Percentiles rank a stretch among this genome's conserved stretches.
Conservation (phyloP, 2,113 vertebrate species). For the Gambusia affinis region DNA sequence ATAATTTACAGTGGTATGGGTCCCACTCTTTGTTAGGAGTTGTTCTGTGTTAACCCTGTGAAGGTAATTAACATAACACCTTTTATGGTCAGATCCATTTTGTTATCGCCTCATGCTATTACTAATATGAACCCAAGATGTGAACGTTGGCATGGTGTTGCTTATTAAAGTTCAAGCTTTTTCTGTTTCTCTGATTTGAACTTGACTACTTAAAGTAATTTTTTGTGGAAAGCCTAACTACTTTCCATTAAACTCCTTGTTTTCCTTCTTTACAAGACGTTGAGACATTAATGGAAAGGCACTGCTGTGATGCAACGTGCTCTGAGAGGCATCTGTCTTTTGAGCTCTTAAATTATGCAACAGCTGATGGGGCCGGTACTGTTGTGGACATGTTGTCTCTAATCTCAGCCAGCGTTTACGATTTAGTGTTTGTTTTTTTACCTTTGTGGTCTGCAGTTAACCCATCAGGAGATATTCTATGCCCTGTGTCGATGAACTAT, state of each 20-base stretch:
- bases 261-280: conserved; percentile 8
- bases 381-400: conserved; percentile 51
- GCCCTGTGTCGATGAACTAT: conserved; percentile 19
- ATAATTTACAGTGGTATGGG: too few species aligned
- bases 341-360: conserved; percentile 46
- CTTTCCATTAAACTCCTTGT: conserved; percentile 11
- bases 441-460: conserved; percentile 31
- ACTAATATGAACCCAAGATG: not conserved
- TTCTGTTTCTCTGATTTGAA: not conserved
- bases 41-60: too few species aligned
- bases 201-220: not conserved
- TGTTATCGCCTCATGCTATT: not conserved
- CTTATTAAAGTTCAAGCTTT: not conserved
- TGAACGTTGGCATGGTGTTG: not conserved
- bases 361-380: conserved; percentile 32
- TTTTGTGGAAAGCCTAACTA: not conserved
- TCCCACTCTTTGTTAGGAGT: too few species aligned
- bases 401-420: conserved; percentile 24
- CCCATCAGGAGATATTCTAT: conserved; percentile 35
- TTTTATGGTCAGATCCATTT: not conserved
- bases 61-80: too few species aligned
- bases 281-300: conserved; percentile 29
- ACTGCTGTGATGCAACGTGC: conserved; percentile 33
- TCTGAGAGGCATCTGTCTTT: conserved; percentile 39
- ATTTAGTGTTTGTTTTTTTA: conserved; percentile 43